Base-by-base conservation (phyloP, 2,888 invertebrate species). In the Taphrorychus bicolor region DNA sequence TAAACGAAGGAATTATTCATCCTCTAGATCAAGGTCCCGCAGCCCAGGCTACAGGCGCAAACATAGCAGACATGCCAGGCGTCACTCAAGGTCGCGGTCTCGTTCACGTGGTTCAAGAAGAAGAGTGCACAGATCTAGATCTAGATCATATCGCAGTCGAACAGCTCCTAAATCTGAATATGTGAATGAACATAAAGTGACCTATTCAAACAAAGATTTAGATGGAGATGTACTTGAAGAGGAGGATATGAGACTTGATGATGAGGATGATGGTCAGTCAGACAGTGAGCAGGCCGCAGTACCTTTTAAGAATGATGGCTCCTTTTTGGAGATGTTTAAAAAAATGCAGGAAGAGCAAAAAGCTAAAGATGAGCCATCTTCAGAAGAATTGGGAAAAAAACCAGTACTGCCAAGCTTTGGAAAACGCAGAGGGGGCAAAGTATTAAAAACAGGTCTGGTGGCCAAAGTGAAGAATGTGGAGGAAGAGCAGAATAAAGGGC, bases 271-370 rank as follows among this genome's bases (percentile, higher is more conserved):
- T 14, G 76, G 74, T 16, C 78, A 77, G 7, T 76, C 76, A 3
- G 79, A 79, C 3, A 76, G 77, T 2, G 77, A 77, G 18, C 75
- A 76, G 9, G 77, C 78, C 5, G 87, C 86, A 11, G 78, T 84
- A 21, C 88, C 89, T 0, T 93, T 93, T 76, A 93, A 92, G 78
- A 95, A 95, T 80, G 95, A 95, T 79, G 95, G 95, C 2, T 93
- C 93, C 71, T 95, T 95, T 78, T 84, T 95, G 77, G 95, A 95
- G 81, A 91, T 94, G 87, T 95, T 95, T 76, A 95, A 95, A 82
- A 93, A 92, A 80, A 91, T 95, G 92, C 85, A 86, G 71, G 84
- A 85, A 73, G 79, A 79, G 32, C 84, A 84, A 75, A 77, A 80
- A 62, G 76, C 75, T 65, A 76, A 76, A 66, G 73, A 75, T 53